phyloP scores from a whole-genome alignment of 64 coral and sea anemone species.

The Pachyseris speciosa region DNA sequence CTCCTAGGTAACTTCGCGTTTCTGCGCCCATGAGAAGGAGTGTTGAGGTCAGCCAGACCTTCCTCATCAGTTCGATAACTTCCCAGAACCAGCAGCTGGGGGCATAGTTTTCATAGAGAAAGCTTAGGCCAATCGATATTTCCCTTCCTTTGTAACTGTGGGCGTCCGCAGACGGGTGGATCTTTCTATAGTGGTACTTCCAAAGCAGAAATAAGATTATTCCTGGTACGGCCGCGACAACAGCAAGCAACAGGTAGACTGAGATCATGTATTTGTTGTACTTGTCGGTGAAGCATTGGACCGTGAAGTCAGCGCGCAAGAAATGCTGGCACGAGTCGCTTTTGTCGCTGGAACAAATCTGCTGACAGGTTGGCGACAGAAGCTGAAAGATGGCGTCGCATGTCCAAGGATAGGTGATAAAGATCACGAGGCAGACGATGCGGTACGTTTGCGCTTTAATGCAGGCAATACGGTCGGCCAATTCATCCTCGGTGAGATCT shows the following conservation, averaged over 20 bases:
- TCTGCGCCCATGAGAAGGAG: slow-evolving; percentile 53
- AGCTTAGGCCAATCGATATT: slow-evolving; percentile 51
- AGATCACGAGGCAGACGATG: slow-evolving; percentile 3
- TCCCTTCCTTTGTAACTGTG: neutral
- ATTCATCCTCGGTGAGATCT: neutral
- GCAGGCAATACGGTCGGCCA: slow-evolving; percentile 6
- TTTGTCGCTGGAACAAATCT: slow-evolving; percentile 15
- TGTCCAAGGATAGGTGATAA: slow-evolving; percentile 31
- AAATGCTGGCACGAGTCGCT: slow-evolving; percentile 25
- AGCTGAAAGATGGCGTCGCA: slow-evolving; percentile 30
- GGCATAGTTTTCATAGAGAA: slow-evolving; percentile 67
- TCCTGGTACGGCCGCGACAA: neutral
- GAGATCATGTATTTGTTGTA: slow-evolving; percentile 20
- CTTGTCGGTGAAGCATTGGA: slow-evolving; percentile 21
- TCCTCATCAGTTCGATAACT: slow-evolving; percentile 50
- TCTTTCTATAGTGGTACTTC: neutral
- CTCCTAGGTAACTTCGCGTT: slow-evolving; percentile 38
- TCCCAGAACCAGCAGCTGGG: slow-evolving; percentile 59
- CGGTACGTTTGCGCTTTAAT: slow-evolving; percentile 23
- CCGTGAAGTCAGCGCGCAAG: slow-evolving; percentile 37
- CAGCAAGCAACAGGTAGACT: neutral
- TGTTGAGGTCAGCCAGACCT: slow-evolving; percentile 28
- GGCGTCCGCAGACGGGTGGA: neutral
- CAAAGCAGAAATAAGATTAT: slow-evolving; percentile 1
- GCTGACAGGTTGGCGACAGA: slow-evolving; percentile 30